phyloP scores from a whole-genome alignment of 2,888 invertebrate species.

The Tholera decimalis region DNA sequence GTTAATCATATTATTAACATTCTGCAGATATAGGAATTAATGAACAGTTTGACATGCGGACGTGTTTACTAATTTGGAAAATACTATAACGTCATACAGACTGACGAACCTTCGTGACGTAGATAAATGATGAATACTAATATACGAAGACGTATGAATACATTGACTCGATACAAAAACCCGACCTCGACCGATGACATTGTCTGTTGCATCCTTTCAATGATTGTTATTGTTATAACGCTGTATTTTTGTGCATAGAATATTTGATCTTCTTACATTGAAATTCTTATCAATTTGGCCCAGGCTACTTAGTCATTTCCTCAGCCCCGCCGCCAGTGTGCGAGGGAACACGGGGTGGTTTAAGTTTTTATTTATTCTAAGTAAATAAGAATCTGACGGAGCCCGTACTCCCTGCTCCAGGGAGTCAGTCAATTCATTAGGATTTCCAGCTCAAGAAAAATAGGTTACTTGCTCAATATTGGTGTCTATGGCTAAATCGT shows the following conservation, averaged over 20 bases:
- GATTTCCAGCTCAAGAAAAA: too few species aligned
- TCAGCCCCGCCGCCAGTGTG: too few species aligned
- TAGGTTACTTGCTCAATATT: too few species aligned
- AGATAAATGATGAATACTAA: slow-evolving; percentile 16
- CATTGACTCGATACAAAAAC: slow-evolving; percentile 38
- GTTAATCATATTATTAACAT: background rate
- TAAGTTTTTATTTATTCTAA: too few species aligned
- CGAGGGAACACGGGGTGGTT: too few species aligned
- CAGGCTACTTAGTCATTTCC: slow-evolving; percentile 3
- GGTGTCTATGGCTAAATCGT: background rate
- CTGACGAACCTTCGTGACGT: slow-evolving; percentile 34
- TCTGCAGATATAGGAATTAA: background rate
- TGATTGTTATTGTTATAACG: slow-evolving; percentile 10
- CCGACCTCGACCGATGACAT: slow-evolving; percentile 51
- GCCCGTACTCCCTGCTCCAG: too few species aligned
- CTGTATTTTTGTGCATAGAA: slow-evolving; percentile 1
- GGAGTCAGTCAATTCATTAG: too few species aligned
- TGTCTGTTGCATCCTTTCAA: slow-evolving; percentile 27
- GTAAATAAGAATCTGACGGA: too few species aligned
- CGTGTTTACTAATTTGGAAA: slow-evolving; percentile 6
- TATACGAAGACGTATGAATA: slow-evolving; percentile 30
- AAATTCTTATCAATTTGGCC: slow-evolving; percentile 14
- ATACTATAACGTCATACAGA: slow-evolving; percentile 33
- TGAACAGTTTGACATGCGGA: background rate
- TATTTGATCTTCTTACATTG: slow-evolving; percentile 7